A percentile compares a stretch with the other conserved stretches of the same genome.
These are phyloP conservation scores for Brachyptera risi DNA, from an alignment of 2,888 invertebrate genomes.

Conservation along the genomic window DNA sequence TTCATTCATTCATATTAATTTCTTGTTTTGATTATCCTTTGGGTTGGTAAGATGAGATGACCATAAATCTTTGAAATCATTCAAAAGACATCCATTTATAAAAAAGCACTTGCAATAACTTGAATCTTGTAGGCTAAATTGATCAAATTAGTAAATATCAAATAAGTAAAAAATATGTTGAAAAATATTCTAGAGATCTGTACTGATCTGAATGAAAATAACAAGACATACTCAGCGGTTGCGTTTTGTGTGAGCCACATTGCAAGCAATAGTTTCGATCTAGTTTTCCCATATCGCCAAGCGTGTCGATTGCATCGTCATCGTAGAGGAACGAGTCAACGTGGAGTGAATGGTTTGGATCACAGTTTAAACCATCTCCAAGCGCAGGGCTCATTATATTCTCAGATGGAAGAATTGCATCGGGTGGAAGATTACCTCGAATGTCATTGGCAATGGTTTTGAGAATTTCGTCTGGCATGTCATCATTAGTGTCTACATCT, in stretches of 20 bases:
- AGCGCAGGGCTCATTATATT: slow-evolving; percentile 16
- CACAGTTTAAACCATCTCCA: slow-evolving; percentile 26
- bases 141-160: too few species aligned
- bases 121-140: too few species aligned
- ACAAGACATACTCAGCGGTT: slow-evolving; percentile 50
- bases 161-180: too few species aligned
- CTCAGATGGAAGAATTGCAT: slow-evolving; percentile 30
- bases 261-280: slow-evolving; percentile 49
- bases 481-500: background rate
- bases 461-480: slow-evolving; percentile 27
- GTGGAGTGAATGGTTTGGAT: slow-evolving; percentile 48
- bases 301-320: slow-evolving; percentile 56
- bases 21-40: too few species aligned
- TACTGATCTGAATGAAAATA: background rate
- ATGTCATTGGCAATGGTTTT: slow-evolving; percentile 28
- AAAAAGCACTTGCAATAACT: too few species aligned
- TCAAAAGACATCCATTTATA: too few species aligned
- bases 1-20: too few species aligned
- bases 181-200: too few species aligned
- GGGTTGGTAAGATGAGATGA: too few species aligned
- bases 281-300: slow-evolving; percentile 50
- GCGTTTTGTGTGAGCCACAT: slow-evolving; percentile 51
- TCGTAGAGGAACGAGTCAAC: slow-evolving; percentile 69
- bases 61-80: too few species aligned
- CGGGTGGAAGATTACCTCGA: slow-evolving; percentile 26